Conservation (phyloP, 2,888 invertebrate species). For the Pelosia muscerda region DNA sequence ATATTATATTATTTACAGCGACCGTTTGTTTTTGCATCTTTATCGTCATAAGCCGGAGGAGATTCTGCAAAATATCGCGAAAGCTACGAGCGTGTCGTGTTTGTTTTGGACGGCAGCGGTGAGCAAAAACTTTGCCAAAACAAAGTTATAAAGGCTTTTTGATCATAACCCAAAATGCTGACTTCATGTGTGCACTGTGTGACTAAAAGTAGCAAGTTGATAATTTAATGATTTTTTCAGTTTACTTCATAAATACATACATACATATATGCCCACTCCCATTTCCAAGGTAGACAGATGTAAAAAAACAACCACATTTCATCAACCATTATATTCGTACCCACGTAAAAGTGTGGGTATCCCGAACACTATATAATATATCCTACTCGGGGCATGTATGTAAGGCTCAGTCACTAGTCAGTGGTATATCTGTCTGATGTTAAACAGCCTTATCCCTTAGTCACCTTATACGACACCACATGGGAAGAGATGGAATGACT, state of each 20-base stretch:
- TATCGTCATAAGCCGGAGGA: slow-evolving; percentile 14
- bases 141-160: slow-evolving; percentile 23
- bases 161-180: slow-evolving; percentile 20
- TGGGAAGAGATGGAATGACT: too few species aligned
- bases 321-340: too few species aligned
- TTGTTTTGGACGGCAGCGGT: slow-evolving; percentile 25
- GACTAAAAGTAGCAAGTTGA: slow-evolving; percentile 6
- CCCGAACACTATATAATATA: too few species aligned
- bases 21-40: slow-evolving; percentile 24
- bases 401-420: too few species aligned
- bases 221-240: background rate
- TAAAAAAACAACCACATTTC: too few species aligned
- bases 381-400: too few species aligned
- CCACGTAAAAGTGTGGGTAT: too few species aligned
- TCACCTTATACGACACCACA: too few species aligned
- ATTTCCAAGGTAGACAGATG: too few species aligned
- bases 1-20: slow-evolving; percentile 11
- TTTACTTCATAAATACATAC: background rate
- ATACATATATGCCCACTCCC: too few species aligned
- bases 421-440: too few species aligned
- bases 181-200: slow-evolving; percentile 13
- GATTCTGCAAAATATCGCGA: slow-evolving; percentile 21
- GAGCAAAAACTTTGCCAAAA: slow-evolving; percentile 25
- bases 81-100: slow-evolving; percentile 16
- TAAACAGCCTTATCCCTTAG: too few species aligned